A percentile compares a stretch with the other conserved stretches of the same genome.
These are phyloP conservation scores for Strigamia transsilvanica DNA, from an alignment of 2,888 invertebrate species.

Conservation along the genomic window DNA sequence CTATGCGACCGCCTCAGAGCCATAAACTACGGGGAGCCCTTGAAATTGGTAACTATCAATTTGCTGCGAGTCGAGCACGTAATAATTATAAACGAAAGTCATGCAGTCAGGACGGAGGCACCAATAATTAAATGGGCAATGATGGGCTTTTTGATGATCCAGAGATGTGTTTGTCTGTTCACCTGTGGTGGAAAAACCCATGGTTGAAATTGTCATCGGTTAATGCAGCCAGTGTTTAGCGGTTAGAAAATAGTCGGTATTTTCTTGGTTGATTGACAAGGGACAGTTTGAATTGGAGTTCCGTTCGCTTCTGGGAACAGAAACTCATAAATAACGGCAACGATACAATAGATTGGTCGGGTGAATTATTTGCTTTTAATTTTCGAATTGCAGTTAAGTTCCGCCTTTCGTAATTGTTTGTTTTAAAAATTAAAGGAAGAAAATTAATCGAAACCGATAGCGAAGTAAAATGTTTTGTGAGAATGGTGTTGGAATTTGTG, in stretches of 20 bases:
- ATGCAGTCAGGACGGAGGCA: neutral
- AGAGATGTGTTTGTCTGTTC: neutral
- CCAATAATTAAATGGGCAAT: conserved; percentile 16
- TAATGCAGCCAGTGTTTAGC: neutral
- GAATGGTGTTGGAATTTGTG: too few relatives aligned
- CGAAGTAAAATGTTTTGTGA: too few relatives aligned
- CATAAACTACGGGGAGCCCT: conserved; percentile 23
- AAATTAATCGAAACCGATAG: too few relatives aligned
- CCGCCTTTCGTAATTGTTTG: too few relatives aligned
- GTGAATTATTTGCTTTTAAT: neutral
- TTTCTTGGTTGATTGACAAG: neutral
- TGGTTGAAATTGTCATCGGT: conserved; percentile 8
- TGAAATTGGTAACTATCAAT: conserved; percentile 27
- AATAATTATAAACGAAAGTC: conserved; percentile 3
- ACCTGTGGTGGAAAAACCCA: neutral
- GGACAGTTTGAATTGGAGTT: conserved; percentile 10
- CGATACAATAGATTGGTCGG: too few relatives aligned
- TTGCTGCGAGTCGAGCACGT: conserved; percentile 3
- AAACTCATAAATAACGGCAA: neutral
- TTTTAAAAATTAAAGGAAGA: too few relatives aligned
- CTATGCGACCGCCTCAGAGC: conserved; percentile 1
- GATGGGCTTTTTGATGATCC: neutral
- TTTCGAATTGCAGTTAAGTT: neutral
- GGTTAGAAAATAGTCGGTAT: conserved; percentile 4
- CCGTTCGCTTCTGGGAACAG: neutral